phyloP scores from a whole-genome alignment of 2,888 invertebrate species.

The Drosophila peninsularis region DNA sequence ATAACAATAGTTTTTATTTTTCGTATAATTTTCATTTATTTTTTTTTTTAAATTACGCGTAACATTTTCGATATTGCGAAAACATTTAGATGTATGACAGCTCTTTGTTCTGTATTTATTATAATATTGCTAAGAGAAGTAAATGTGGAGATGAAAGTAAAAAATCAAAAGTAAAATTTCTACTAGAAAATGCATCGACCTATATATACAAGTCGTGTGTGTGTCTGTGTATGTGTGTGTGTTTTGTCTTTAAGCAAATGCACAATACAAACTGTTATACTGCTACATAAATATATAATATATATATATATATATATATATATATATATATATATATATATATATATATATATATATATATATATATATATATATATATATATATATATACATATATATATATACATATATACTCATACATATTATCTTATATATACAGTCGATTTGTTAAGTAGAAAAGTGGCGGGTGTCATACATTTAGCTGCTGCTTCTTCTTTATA shows the following conservation, averaged over 20 bases:
- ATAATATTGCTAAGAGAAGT: slow-evolving; percentile 71
- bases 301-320: slow-evolving; percentile 11
- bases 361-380: slow-evolving; percentile 33
- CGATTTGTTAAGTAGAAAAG: slow-evolving; percentile 74
- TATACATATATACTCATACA: slow-evolving; percentile 35
- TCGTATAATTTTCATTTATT: slow-evolving; percentile 12
- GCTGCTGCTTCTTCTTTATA: slow-evolving; percentile 39
- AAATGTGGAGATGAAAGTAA: slow-evolving; percentile 30
- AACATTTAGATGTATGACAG: slow-evolving; percentile 75
- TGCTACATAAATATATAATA: slow-evolving; percentile 45
- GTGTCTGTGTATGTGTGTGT: slow-evolving; percentile 26
- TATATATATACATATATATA: slow-evolving; percentile 11
- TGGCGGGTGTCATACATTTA: slow-evolving; percentile 76
- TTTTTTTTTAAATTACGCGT: slow-evolving; percentile 26
- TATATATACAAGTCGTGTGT: slow-evolving; percentile 41
- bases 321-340: slow-evolving; percentile 17
- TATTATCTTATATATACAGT: slow-evolving; percentile 71
- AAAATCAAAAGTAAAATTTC: slow-evolving; percentile 26
- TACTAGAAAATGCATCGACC: slow-evolving; percentile 50
- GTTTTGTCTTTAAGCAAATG: slow-evolving; percentile 57
- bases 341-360: slow-evolving; percentile 68
- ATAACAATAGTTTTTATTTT: slow-evolving; percentile 56
- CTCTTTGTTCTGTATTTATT: slow-evolving; percentile 25
- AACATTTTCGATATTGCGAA: slow-evolving; percentile 45
- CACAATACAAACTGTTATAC: slow-evolving; percentile 68